phyloP scores from a whole-genome alignment of 1,140 invertebrate genomes.

The Campoletis sonorensis region DNA sequence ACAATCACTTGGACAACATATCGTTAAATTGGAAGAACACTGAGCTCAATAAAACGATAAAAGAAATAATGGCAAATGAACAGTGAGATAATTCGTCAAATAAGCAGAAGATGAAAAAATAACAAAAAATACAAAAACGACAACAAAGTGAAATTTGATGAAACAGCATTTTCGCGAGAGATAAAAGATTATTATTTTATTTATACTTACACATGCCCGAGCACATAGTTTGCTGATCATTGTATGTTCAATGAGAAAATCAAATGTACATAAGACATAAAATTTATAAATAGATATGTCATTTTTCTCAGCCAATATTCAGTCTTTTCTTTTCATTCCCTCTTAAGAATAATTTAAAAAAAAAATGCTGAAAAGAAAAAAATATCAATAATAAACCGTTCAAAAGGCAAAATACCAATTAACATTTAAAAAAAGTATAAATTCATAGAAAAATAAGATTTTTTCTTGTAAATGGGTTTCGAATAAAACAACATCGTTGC shows the following conservation, averaged over 20 bases:
- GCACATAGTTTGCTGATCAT: slow-evolving; percentile 17
- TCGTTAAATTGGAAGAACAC: slow-evolving; percentile 89
- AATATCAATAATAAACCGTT: no score
- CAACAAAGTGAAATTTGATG: not conserved
- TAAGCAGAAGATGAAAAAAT: slow-evolving; percentile 17
- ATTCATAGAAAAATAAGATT: not conserved
- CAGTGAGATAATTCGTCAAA: slow-evolving; percentile 51
- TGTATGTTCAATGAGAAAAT: slow-evolving; percentile 34
- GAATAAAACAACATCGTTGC: not conserved
- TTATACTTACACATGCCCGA: slow-evolving; percentile 30
- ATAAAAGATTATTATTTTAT: slow-evolving; percentile 37
- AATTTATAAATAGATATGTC: slow-evolving; percentile 58
- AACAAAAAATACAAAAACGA: slow-evolving; percentile 32
- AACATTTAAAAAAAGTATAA: slow-evolving; percentile 2
- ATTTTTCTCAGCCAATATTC: slow-evolving; percentile 50
- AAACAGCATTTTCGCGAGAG: not conserved
- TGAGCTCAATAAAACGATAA: slow-evolving; percentile 79
- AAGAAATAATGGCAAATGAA: slow-evolving; percentile 65
- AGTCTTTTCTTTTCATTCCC: not conserved
- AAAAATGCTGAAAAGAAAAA: no score
- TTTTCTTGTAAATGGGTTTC: not conserved
- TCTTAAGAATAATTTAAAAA: no score
- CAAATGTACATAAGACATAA: slow-evolving; percentile 59
- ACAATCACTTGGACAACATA: slow-evolving; percentile 93
- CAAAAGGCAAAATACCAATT: no score